A percentile compares a stretch with the other conserved stretches of the same genome.
Evolutionary conservation across 64 coral and sea anemone species (phyloP).

Genomic region (Dendronephthya gigantea): DNA sequence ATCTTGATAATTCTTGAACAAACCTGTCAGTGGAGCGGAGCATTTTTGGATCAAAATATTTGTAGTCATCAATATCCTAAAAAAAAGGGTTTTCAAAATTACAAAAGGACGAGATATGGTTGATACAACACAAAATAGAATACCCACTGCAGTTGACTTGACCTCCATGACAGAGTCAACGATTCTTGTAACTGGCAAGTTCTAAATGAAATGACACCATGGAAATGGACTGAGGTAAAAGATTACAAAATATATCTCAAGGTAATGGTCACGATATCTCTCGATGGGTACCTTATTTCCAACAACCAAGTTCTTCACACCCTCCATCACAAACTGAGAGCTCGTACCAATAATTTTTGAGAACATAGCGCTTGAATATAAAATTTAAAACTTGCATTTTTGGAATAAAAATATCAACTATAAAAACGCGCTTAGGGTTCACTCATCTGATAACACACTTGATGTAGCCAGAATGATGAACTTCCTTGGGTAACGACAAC

Average conservation of each 20-base stretch:
- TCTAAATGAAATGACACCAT: slow-evolving; percentile 24
- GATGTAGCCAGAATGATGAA: no score
- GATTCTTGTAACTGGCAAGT: slow-evolving; percentile 82
- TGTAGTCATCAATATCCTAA: slow-evolving; percentile 86
- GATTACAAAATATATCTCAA: neutral
- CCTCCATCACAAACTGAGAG: slow-evolving; percentile 99
- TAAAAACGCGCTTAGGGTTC: no score
- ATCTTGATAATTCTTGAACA: neutral
- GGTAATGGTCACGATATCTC: no score
- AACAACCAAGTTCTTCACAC: slow-evolving; percentile 90
- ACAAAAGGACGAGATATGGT: neutral
- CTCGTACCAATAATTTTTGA: slow-evolving; percentile 82
- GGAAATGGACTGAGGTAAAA: neutral
- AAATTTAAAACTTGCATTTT: neutral
- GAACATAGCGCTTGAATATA: slow-evolving; percentile 71
- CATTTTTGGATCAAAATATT: slow-evolving; percentile 99
- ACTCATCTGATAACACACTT: no score
- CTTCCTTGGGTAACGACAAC: no score
- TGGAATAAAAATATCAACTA: neutral
- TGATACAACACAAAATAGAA: neutral
- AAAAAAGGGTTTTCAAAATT: neutral
- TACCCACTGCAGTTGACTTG: slow-evolving; percentile 70
- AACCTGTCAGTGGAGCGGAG: slow-evolving; percentile 78
- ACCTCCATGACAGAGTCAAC: slow-evolving; percentile 82
- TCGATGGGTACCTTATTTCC: slow-evolving; percentile 75